phyloP scores from a whole-genome alignment of 2,797 vertebrate genomes.

The Neomorphus geoffroyi region DNA sequence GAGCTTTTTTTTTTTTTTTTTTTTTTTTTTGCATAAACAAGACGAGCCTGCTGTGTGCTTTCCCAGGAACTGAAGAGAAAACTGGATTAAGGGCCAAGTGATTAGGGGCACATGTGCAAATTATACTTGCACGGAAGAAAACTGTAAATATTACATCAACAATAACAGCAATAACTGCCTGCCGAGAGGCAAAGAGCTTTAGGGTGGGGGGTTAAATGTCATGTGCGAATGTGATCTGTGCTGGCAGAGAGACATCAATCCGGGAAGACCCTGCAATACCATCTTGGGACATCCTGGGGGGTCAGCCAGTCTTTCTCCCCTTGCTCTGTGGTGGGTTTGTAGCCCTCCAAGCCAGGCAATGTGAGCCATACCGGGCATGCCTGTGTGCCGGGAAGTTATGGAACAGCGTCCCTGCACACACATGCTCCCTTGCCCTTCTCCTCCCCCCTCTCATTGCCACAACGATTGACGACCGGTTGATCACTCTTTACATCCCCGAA shows the following conservation, averaged over 20 bases:
- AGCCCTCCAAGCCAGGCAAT: background rate
- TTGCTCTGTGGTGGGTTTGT: background rate
- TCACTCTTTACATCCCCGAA: background rate
- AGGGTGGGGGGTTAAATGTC: background rate
- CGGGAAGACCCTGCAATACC: background rate
- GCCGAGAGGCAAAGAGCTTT: background rate
- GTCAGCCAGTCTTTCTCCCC: background rate
- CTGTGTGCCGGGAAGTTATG: background rate
- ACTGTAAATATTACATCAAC: background rate
- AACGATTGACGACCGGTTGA: background rate
- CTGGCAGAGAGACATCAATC: background rate
- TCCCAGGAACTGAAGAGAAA: background rate
- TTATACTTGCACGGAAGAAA: background rate
- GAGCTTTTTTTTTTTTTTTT: background rate
- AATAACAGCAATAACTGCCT: background rate
- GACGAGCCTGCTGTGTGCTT: background rate
- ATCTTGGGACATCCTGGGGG: background rate
- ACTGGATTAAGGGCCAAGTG: background rate
- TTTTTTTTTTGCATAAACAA: background rate
- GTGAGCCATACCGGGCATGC: background rate
- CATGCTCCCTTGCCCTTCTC: background rate
- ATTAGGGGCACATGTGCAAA: background rate
- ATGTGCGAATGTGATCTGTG: background rate
- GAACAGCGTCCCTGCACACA: background rate
- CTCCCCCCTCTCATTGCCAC: background rate